phyloP scores from a whole-genome alignment of 2,797 vertebrate species.

The Gallinago solitaria region DNA sequence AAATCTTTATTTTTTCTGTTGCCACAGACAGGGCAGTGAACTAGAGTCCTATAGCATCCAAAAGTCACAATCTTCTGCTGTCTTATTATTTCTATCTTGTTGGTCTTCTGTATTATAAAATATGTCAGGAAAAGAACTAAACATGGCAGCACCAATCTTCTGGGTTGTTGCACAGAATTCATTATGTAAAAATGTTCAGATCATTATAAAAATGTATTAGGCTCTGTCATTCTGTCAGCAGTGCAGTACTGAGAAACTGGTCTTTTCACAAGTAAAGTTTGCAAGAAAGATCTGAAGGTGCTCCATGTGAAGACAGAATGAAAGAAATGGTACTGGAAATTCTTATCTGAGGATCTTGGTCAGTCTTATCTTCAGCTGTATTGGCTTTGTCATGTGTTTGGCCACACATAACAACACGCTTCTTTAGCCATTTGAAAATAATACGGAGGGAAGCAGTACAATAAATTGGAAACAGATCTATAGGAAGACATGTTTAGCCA shows the following conservation, averaged over 20 bases:
- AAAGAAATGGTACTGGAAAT: background rate
- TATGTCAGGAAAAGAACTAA: background rate
- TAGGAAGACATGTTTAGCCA: background rate
- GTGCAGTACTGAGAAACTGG: background rate
- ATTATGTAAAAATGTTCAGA: background rate
- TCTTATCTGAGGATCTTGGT: background rate
- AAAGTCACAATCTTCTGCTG: background rate
- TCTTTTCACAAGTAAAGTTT: background rate
- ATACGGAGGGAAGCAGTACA: constrained; percentile 39
- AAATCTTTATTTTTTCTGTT: background rate
- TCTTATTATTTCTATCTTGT: background rate
- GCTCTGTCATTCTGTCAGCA: background rate
- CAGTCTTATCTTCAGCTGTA: background rate
- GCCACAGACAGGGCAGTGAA: background rate
- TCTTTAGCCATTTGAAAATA: constrained; percentile 40
- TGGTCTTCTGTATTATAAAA: background rate
- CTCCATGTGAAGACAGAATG: background rate
- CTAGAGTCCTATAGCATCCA: background rate
- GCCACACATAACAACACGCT: background rate
- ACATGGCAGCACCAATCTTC: background rate
- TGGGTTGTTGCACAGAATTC: background rate
- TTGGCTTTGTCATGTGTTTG: background rate
- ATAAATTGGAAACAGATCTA: constrained; percentile 58
- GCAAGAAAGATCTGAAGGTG: background rate
- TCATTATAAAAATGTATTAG: background rate